These are phyloP conservation scores for Mergus octosetaceus DNA, from an alignment of 2,797 vertebrate species.

Conservation along the genomic window DNA sequence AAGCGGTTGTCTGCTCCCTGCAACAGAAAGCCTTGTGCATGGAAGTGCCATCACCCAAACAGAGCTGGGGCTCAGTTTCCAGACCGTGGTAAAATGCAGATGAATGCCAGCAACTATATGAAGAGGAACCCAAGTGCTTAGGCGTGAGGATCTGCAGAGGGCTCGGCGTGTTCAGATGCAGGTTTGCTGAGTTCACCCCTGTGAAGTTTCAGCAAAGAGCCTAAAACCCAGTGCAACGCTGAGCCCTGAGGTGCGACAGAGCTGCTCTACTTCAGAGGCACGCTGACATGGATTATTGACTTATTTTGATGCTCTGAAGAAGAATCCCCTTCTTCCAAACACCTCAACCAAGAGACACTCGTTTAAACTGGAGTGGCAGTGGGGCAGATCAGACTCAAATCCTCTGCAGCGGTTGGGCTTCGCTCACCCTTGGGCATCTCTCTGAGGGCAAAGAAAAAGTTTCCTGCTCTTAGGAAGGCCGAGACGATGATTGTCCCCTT, in stretches of 20 bases:
- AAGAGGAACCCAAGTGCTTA: neutral
- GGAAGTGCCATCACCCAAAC: neutral
- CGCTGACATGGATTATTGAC: fast-evolving
- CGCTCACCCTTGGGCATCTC: neutral
- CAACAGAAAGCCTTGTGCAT: neutral
- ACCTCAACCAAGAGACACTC: neutral
- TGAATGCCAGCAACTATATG: neutral
- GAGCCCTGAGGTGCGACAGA: neutral
- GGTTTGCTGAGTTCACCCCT: neutral
- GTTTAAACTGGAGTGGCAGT: neutral
- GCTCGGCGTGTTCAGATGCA: neutral
- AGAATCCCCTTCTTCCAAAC: neutral
- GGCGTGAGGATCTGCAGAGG: neutral
- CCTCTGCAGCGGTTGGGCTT: neutral
- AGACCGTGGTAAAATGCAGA: neutral
- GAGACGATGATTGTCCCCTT: neutral
- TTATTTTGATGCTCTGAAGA: neutral
- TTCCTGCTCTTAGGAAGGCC: neutral
- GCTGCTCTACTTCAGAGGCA: neutral
- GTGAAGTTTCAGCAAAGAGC: neutral
- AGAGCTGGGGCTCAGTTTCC: neutral
- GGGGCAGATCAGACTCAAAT: neutral
- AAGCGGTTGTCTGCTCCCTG: neutral
- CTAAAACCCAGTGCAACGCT: neutral
- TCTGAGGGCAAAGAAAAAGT: neutral